phyloP scores from a whole-genome alignment of 2,888 invertebrate genomes.

The Chydorus sphaericus region DNA sequence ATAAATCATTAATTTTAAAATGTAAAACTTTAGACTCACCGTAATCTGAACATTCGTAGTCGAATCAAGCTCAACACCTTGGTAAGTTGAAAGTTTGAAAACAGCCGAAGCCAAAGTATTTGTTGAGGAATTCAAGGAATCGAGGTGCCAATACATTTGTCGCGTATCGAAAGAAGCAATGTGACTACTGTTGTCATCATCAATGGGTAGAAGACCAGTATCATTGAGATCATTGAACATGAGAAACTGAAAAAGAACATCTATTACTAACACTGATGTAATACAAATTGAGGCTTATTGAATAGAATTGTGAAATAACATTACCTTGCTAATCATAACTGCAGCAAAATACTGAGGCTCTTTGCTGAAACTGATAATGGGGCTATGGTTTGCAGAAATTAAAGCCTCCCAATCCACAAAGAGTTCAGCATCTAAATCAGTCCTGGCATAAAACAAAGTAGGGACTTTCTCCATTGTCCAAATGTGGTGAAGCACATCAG shows the following conservation, averaged over 20 bases:
- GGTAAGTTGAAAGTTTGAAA: neutral
- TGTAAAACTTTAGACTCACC: neutral
- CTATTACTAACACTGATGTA: neutral
- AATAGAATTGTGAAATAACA: neutral
- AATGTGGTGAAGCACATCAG: constrained; percentile 47
- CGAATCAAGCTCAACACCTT: neutral
- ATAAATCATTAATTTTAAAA: neutral
- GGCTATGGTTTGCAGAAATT: constrained; percentile 18
- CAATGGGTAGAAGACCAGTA: constrained; percentile 31
- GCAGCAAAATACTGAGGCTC: constrained; percentile 39
- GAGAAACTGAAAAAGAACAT: constrained; percentile 33
- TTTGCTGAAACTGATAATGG: neutral
- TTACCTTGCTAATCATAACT: constrained; percentile 44
- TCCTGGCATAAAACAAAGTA: constrained; percentile 39
- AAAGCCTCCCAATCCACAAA: constrained; percentile 36
- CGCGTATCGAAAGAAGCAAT: constrained; percentile 28
- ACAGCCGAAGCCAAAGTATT: neutral
- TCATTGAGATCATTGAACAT: constrained; percentile 44
- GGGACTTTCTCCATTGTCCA: constrained; percentile 50
- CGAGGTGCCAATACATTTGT: constrained; percentile 29
- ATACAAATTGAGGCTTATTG: neutral
- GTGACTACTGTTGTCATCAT: constrained; percentile 25
- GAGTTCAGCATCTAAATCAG: constrained; percentile 34
- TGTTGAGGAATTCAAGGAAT: neutral
- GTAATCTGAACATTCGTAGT: constrained; percentile 6